Evolutionary conservation across 1,140 invertebrate genomes (phyloP), one percentile per base, ranked within the genome.

Genomic region (Drosophila aff.): DNA sequence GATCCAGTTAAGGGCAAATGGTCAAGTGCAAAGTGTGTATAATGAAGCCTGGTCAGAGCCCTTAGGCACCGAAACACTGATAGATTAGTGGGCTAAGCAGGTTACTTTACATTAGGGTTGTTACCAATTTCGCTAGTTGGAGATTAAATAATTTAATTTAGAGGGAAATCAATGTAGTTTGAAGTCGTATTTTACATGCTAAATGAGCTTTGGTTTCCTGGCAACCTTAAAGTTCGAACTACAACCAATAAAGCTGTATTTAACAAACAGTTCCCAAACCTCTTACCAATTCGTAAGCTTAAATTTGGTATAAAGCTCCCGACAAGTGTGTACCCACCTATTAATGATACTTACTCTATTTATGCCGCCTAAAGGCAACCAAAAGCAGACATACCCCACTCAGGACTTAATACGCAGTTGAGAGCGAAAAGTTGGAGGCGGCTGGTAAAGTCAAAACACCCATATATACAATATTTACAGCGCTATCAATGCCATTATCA

Each of bases 401-500:
- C 9, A 40, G 53, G 9, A 62, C 46, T 36, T 46, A 23, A 43
- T 60, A 28, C 4, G 9, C 53, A 53, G 18, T 53, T 15, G 60
- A n/a, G 18, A 60, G 31, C 11, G 2, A 36, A 57, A 72, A 72
- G 50, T 72, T 58, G n/a, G 11, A 10, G 10, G 52, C 66, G 43
- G 9, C 26, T 1, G 28, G 18, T 26, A 33, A 72, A 72, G 52
- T 72, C 36, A 72, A 40, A 72, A 73, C 67, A 49, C 52, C 52
- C 18, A 41, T 73, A 79, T 82, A 73, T 68, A 77, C 69, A 69
- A 87, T 86, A 87, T 86, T 86, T 86, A 86, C 80, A 50, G 40
- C 61, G 76, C 67, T 90, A 84, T 89, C 84, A 89, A 90, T 90
- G 85, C 78, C 74, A 90, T 81, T 90, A 90, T 89, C 85, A 90